Conservation (phyloP, 1,140 invertebrate genomes). For the Drosophila seguyi region DNA sequence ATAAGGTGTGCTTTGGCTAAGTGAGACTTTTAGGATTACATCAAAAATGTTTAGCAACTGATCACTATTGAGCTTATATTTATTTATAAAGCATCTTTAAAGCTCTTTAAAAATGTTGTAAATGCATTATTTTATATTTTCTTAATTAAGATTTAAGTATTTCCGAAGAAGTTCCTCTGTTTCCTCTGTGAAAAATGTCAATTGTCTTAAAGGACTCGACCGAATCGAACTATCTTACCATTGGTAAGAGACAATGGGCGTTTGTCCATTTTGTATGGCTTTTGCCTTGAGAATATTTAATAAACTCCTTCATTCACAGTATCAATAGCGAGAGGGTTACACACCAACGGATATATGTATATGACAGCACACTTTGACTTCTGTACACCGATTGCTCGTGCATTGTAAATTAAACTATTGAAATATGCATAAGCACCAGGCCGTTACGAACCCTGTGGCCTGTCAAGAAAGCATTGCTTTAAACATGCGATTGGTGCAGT, state of each 20-base stretch:
- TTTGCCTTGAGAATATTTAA: conserved; percentile 73
- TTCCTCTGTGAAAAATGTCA: not conserved
- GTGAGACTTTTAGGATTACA: not conserved
- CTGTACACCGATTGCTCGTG: conserved; percentile 46
- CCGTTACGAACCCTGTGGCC: conserved; percentile 41
- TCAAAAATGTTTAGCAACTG: not conserved
- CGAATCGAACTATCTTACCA: conserved; percentile 11
- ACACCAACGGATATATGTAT: conserved; percentile 19
- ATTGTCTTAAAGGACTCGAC: conserved; percentile 5
- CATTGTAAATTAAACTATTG: conserved; percentile 69
- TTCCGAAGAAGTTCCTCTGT: not conserved
- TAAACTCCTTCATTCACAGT: conserved; percentile 61
- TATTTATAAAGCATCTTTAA: not conserved
- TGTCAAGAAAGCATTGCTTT: conserved; percentile 19
- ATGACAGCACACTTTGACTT: conserved; percentile 25
- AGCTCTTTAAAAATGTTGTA: not conserved
- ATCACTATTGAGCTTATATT: no score
- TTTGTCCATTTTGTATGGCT: conserved; percentile 51
- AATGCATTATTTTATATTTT: no score
- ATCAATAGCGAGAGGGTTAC: conserved; percentile 55
- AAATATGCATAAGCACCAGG: conserved; percentile 69
- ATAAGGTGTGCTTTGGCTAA: conserved; percentile 1
- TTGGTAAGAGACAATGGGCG: conserved; percentile 44
- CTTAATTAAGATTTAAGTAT: not conserved
- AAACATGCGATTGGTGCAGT: conserved; percentile 16